Evolutionary conservation across 1,140 invertebrate genomes (phyloP), one percentile per base, ranked within the genome.

Genomic region (Coelopa frigida): DNA sequence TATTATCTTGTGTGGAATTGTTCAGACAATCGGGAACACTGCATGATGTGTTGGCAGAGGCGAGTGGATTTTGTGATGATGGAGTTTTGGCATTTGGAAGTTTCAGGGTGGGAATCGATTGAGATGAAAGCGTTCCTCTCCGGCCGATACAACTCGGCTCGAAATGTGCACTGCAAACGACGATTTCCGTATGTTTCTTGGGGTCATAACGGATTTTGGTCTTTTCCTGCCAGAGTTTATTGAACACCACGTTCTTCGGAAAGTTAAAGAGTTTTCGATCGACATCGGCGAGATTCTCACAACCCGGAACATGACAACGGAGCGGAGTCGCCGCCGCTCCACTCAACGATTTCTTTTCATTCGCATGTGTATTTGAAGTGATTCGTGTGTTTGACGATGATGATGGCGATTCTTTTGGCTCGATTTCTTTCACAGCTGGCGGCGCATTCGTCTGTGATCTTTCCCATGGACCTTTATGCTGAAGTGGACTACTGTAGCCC

Each of bases 401-500:
- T n/a, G n/a, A n/a, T n/a, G n/a, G n/a, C n/a, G n/a, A n/a, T n/a
- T n/a, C n/a, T n/a, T n/a, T n/a, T n/a, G n/a, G n/a, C n/a, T n/a
- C n/a, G n/a, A n/a, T n/a, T n/a, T n/a, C n/a, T n/a, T n/a, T n/a
- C n/a, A n/a, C n/a, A n/a, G n/a, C n/a, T n/a, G n/a, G n/a, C n/a
- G n/a, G n/a, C n/a, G n/a, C n/a, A n/a, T n/a, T n/a, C 11, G 10
- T n/a, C 5, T 0, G 23, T 27, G 2, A 24, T 4, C 6, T n/a
- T n/a, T n/a, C n/a, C n/a, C n/a, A n/a, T n/a, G n/a, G n/a, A n/a
- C n/a, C n/a, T n/a, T n/a, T n/a, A n/a, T n/a, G n/a, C n/a, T n/a
- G n/a, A n/a, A n/a, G 6, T 33, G 10, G 18, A 23, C 20, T 14
- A 32, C 35, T 44, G 20, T 66, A 62, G 3, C 62, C 62, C 23